Percentiles rank a stretch among this genome's conserved stretches.
Conservation (phyloP, 2,888 invertebrate species). For the Argynnis bischoffii region DNA sequence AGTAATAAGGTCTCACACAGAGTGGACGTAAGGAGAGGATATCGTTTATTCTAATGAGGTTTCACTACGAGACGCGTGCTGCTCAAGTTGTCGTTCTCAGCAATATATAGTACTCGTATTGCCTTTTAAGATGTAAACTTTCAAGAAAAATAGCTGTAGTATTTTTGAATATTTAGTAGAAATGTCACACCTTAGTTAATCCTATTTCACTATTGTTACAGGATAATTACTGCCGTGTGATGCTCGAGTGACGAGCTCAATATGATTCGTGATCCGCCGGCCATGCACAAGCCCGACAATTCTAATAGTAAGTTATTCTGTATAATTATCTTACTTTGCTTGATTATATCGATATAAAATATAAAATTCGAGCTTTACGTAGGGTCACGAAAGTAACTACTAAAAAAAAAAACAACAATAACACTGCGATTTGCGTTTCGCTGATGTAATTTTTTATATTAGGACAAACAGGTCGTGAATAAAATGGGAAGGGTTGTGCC, state of each 20-base stretch:
- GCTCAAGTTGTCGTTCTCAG: constrained; percentile 51
- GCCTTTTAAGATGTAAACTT: constrained; percentile 41
- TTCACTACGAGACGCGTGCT: constrained; percentile 61
- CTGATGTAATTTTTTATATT: constrained; percentile 81
- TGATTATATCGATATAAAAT: not conserved
- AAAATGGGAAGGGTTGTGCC: constrained; percentile 81
- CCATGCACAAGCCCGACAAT: constrained; percentile 79
- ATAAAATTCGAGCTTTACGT: not conserved
- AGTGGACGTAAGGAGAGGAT: constrained; percentile 81
- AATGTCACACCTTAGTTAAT: constrained; percentile 18
- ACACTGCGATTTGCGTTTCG: constrained; percentile 51
- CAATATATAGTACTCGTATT: constrained; percentile 47
- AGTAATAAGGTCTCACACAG: constrained; percentile 79
- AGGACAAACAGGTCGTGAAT: constrained; percentile 82
- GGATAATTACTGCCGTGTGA: constrained; percentile 58
- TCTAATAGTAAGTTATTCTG: constrained; percentile 66
- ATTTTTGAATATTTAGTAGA: constrained; percentile 12
- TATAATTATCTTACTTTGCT: constrained; percentile 15
- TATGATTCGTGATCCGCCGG: constrained; percentile 81
- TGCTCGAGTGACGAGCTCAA: constrained; percentile 70
- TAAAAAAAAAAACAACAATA: constrained; percentile 27
- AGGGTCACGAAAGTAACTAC: not conserved
- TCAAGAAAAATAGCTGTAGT: constrained; percentile 42
- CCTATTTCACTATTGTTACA: constrained; percentile 57
- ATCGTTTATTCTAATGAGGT: constrained; percentile 83